Percentiles rank a stretch among this genome's conserved stretches.
Evolutionary conservation across 2,888 invertebrate species (phyloP).

Genomic region (Seira ritae): DNA sequence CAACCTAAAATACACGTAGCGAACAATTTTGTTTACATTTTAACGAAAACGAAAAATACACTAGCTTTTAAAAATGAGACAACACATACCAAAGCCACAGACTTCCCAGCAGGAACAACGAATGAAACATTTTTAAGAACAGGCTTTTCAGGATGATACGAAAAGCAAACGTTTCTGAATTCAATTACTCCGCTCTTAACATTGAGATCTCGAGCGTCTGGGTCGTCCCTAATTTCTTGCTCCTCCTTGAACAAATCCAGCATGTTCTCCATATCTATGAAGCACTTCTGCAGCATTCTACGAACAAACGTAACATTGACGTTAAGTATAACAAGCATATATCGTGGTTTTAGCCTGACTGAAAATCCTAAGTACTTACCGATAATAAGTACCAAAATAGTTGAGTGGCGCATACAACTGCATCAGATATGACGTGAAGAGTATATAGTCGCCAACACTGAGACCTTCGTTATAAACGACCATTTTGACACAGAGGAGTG

Average conservation of each 20-base stretch:
- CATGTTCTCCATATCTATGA: slow-evolving; percentile 99
- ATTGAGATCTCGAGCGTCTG: slow-evolving; percentile 84
- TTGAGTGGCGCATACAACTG: slow-evolving; percentile 97
- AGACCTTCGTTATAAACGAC: slow-evolving; percentile 83
- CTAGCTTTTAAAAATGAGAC: neutral
- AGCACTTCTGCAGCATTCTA: slow-evolving; percentile 97
- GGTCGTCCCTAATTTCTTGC: slow-evolving; percentile 90
- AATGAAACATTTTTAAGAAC: slow-evolving; percentile 88
- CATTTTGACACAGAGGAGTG: slow-evolving; percentile 91
- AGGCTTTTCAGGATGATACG: slow-evolving; percentile 87
- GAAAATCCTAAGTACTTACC: slow-evolving; percentile 78
- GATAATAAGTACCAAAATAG: slow-evolving; percentile 98
- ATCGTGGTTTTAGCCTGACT: neutral
- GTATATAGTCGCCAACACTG: slow-evolving; percentile 96
- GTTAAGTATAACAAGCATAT: neutral
- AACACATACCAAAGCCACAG: slow-evolving; percentile 84
- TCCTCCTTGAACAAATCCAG: slow-evolving; percentile 93
- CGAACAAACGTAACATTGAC: slow-evolving; percentile 43
- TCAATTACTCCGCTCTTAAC: slow-evolving; percentile 85
- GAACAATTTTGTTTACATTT: slow-evolving; percentile 1
- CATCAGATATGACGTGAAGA: slow-evolving; percentile 95
- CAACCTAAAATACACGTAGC: slow-evolving; percentile 79
- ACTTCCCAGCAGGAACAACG: slow-evolving; percentile 87
- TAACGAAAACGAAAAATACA: neutral
- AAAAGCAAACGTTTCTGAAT: slow-evolving; percentile 93